Base-by-base conservation (phyloP, 2,797 vertebrate genomes). In the Esox lucius region DNA sequence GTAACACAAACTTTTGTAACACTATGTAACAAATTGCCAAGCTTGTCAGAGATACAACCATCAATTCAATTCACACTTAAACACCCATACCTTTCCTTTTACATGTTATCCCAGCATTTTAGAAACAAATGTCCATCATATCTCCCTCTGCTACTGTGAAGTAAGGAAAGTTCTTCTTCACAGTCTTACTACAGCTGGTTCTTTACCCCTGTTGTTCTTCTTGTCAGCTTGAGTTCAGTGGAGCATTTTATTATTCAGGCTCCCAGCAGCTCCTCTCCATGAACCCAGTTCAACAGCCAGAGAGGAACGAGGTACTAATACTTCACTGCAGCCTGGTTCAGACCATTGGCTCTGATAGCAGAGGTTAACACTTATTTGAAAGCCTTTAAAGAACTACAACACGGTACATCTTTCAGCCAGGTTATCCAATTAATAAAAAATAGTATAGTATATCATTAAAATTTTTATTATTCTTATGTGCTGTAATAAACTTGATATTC, bases 241-340 rank as follows among this genome's bases (percentile, higher is more conserved):
- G 88, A 81, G 80, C 71, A 66, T 84, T 83, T 92, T 86, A 92
- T 93, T 86, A 93, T 93, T 92, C 86, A 93, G 74, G 81, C 84
- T 86, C 80, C 78, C 86, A 86, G 87, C 85, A 89, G 86, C 85
- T 84, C 73, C 28, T 62, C 61, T 79, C 42, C 83, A 81, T 75
- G 82, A 81, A 84, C 88, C 87, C 81, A 88, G 84, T 88, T 90
- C 87, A n/a, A 86, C 82, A 83, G 81, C 85, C 78, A 80, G 87
- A 85, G 82, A 84, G 78, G 82, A 79, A 72, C 77, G 69, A 71
- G 33, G 28, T 64, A 13, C 31, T 33, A 22, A 17, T 24, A 28
- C 4, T 3, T 17, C 42, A 81, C 68, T 71, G 74, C 72, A 83
- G 69, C 62, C 49, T 68, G 56, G 72, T 68, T 16, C 13, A 61